phyloP scores from a whole-genome alignment of 1,140 invertebrate species.

The Eurosta solidaginis region DNA sequence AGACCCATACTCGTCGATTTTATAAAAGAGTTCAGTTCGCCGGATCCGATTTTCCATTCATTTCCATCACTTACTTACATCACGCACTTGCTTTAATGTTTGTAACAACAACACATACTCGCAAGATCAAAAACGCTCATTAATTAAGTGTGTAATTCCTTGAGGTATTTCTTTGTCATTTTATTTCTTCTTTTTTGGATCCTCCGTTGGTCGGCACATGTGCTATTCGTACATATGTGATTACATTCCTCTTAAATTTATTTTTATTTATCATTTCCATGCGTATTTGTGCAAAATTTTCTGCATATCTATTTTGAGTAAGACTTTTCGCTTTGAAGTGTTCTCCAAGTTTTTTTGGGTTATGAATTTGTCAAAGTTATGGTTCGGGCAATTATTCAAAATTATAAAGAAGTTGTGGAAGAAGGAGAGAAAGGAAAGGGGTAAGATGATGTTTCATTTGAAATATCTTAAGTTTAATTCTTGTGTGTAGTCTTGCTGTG shows the following conservation, averaged over 20 bases:
- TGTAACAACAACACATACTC: background rate
- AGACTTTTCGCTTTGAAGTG: slow-evolving; percentile 21
- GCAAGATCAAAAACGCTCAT: slow-evolving; percentile 29
- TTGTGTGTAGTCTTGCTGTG: background rate
- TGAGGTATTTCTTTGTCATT: slow-evolving; percentile 11
- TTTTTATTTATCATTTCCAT: background rate
- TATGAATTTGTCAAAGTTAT: slow-evolving; percentile 10
- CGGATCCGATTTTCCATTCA: too few relatives aligned
- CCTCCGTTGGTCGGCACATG: background rate
- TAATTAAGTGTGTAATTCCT: slow-evolving; percentile 32
- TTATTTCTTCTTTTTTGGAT: background rate
- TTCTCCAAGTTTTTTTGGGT: background rate
- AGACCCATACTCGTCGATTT: too few relatives aligned
- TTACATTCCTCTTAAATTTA: background rate
- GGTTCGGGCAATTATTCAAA: slow-evolving; percentile 3
- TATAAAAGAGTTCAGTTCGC: too few relatives aligned
- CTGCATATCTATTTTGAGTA: background rate
- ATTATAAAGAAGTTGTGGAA: slow-evolving; percentile 1
- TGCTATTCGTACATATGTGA: background rate
- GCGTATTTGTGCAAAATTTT: slow-evolving; percentile 13
- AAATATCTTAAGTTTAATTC: background rate
- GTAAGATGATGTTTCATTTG: slow-evolving; percentile 12
- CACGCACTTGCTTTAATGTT: background rate
- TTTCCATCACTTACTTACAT: background rate
- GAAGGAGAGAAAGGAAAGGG: too few relatives aligned